phyloP scores from a whole-genome alignment of 2,113 vertebrate species.

The Oreocharis arfaki region DNA sequence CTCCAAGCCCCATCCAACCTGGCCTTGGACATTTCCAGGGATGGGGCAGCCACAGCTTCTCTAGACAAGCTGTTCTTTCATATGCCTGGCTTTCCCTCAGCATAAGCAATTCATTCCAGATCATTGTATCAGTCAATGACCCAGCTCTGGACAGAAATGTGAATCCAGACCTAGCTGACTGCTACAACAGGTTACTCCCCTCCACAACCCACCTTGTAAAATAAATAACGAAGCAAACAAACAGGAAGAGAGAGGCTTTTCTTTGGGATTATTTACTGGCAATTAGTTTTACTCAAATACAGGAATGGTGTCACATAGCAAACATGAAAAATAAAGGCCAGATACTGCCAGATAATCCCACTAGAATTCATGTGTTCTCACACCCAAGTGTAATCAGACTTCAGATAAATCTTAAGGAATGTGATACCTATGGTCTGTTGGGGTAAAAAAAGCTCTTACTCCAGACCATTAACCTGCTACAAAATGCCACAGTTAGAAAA shows the following conservation, averaged over 20 bases:
- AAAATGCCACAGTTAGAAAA: neutral
- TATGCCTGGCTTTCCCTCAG: neutral
- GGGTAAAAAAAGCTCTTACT: neutral
- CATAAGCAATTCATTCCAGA: neutral
- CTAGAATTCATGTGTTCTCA: neutral
- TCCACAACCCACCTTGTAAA: neutral
- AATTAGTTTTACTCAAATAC: neutral
- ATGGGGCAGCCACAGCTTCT: neutral
- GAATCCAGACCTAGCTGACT: neutral
- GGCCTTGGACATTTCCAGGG: neutral
- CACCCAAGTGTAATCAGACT: accelerated
- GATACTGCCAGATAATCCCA: neutral
- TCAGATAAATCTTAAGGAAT: neutral
- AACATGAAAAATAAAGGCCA: neutral
- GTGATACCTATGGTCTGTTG: neutral
- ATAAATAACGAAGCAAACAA: neutral
- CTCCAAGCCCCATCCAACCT: neutral
- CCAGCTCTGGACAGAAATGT: neutral
- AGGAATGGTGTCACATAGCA: neutral
- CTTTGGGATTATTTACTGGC: neutral
- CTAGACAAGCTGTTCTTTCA: neutral
- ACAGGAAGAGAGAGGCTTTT: neutral
- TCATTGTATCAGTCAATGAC: neutral
- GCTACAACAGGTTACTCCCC: neutral
- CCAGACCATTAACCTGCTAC: neutral